Percentiles rank a stretch among this genome's conserved stretches.
Conservation (phyloP, 2,797 vertebrate genomes). For the Helarctos malayanus region DNA sequence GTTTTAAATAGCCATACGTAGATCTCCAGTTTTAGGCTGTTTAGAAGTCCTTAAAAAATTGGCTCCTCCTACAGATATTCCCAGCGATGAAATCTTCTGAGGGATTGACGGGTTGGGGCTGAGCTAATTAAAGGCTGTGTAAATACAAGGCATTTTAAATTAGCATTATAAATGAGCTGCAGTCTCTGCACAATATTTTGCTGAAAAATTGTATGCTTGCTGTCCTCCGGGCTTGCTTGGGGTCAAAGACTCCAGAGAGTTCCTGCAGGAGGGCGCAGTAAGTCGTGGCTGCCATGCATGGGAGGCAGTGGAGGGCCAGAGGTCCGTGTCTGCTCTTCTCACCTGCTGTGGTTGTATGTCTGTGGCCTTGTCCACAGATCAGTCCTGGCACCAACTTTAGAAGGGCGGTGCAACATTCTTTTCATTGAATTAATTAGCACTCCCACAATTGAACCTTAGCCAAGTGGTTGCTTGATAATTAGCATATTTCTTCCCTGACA, state of each 20-base stretch:
- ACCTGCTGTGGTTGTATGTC: not conserved
- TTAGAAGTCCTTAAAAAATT: not conserved
- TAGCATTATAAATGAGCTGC: not conserved
- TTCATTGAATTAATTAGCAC: conserved; percentile 8
- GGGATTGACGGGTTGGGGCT: not conserved
- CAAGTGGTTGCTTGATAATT: conserved; percentile 37
- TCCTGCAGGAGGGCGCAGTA: not conserved
- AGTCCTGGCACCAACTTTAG: not conserved
- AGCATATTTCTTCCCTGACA: not conserved
- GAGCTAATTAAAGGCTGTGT: not conserved
- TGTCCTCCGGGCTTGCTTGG: not conserved
- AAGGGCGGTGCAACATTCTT: not conserved
- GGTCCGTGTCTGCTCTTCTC: not conserved
- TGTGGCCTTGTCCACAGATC: not conserved
- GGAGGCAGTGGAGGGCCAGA: not conserved
- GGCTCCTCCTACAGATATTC: not conserved
- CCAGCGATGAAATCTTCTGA: not conserved
- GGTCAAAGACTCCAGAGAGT: not conserved
- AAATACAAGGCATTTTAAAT: conserved; percentile 41
- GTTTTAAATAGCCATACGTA: not conserved
- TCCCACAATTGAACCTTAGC: not conserved
- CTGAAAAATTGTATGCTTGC: not conserved
- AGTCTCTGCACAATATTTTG: not conserved
- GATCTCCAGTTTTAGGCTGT: not conserved
- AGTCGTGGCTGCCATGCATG: not conserved